Base-by-base conservation (phyloP, 2,797 vertebrate genomes). In the Chanos chanos region DNA sequence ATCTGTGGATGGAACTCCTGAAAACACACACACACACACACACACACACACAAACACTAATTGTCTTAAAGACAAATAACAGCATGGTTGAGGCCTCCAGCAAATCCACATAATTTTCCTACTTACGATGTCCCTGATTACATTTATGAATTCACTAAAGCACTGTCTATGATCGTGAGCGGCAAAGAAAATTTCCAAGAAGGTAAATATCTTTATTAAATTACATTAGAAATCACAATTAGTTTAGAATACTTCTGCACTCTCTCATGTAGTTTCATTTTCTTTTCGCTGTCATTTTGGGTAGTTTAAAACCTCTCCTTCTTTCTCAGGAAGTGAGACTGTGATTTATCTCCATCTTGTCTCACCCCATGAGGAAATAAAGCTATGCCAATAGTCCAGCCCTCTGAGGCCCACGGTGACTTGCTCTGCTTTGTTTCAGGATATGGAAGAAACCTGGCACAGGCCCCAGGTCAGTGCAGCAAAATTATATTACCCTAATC, bases 401-500 rank as follows among this genome's bases (percentile, higher is more conserved):
- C 64, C 57, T 47, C 58, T 73, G 81, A 71, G 84, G 74, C 72
- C 81, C 76, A 74, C 71, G 66, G 76, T 72, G 73, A 80, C 83
- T 75, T 82, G 75, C 80, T 59, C 72, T 71, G 77, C 69, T 85
- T 86, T 85, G 84, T 87, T 76, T 81, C 69, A 83, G 79, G 76
- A 85, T 78, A 72, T 83, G 81, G 81, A n/a, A 86, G 83, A 81
- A 83, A 9, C 16, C 77, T 87, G 87, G 87, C 87, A 87, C 77
- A 48, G 68, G 81, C 79, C 78, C 71, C 79, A 82, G 86, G 86
- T 89, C 86, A 85, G 79, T 79, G 50, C 80, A 79, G 79, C 83
- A 83, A 88, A 90, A 90, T 89, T 70, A 87, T 89, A 88, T 90
- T 88, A 89, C 80, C 85, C 87, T 88, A 90, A 90, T 89, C 86